Percentiles rank a stretch among this genome's conserved stretches.
Conservation (phyloP, 2,797 vertebrate genomes). For the Darevskia nairensis region DNA sequence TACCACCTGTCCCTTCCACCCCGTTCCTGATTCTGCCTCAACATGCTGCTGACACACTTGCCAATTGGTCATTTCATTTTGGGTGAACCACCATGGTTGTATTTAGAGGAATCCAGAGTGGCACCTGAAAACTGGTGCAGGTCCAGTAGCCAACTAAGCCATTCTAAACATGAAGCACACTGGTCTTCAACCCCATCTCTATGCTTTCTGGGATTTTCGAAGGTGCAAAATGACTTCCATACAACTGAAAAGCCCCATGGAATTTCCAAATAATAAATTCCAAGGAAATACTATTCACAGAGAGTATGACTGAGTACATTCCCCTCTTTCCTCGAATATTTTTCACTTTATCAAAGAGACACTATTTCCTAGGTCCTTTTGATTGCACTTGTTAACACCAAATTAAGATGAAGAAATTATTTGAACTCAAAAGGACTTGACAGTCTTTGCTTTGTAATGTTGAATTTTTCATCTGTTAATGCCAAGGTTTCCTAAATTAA, state of each 20-base stretch:
- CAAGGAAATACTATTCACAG: not conserved
- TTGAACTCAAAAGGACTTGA: not conserved
- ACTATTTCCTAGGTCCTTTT: not conserved
- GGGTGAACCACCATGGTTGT: not conserved
- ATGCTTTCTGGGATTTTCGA: not conserved
- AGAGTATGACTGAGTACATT: not conserved
- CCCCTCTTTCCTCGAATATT: not conserved
- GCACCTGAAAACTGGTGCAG: not conserved
- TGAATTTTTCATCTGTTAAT: conserved; percentile 7
- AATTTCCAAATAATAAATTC: not conserved
- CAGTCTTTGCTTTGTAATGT: not conserved
- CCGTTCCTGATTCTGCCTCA: not conserved
- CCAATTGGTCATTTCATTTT: not conserved
- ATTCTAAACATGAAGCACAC: not conserved
- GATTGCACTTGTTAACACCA: not conserved
- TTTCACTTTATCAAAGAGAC: not conserved
- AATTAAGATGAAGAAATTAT: conserved; percentile 18
- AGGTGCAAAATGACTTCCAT: not conserved
- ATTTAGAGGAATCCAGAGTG: not conserved
- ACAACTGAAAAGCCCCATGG: not conserved
- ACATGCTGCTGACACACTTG: not conserved
- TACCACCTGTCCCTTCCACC: not conserved
- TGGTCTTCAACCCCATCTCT: not conserved
- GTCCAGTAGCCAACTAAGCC: too few species aligned
- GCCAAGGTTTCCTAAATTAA: not conserved